Percentiles rank a stretch among this genome's conserved stretches.
Evolutionary conservation across 2,888 invertebrate species (phyloP).

Genomic region (Morpho helenor): DNA sequence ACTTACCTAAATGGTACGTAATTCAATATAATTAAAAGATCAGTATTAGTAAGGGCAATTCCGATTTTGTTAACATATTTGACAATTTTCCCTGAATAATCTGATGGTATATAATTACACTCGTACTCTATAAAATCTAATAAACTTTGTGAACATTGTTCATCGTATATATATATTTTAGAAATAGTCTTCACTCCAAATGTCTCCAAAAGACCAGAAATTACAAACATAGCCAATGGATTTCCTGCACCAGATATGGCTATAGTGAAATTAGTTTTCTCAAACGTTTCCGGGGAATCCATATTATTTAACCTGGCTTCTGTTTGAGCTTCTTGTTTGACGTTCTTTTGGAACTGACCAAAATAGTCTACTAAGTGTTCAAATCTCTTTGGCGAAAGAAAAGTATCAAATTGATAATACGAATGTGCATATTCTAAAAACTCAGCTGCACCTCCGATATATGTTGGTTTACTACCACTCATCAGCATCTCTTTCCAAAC

Average conservation of each 20-base stretch:
- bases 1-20: conserved; percentile 59
- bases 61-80: conserved; percentile 63
- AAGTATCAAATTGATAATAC: conserved; percentile 73
- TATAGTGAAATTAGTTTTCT: conserved; percentile 38
- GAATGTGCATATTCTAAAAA: conserved; percentile 82
- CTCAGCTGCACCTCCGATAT: conserved; percentile 79
- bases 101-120: conserved; percentile 48
- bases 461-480: conserved; percentile 73
- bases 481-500: conserved; percentile 81
- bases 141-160: conserved; percentile 40
- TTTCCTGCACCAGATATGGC: conserved; percentile 58
- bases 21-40: conserved; percentile 74
- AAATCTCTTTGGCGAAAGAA: conserved; percentile 47
- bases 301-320: conserved; percentile 15
- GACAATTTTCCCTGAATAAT: conserved; percentile 48
- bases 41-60: conserved; percentile 62
- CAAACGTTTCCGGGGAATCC: conserved; percentile 22
- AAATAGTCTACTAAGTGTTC: conserved; percentile 45
- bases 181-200: conserved; percentile 39
- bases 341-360: conserved; percentile 46
- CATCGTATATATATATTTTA: conserved; percentile 58
- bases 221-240: conserved; percentile 50
- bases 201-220: conserved; percentile 53
- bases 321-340: conserved; percentile 30
- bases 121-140: conserved; percentile 54